phyloP scores from a whole-genome alignment of 2,113 vertebrate genomes.

The Rhabdomys dilectus region DNA sequence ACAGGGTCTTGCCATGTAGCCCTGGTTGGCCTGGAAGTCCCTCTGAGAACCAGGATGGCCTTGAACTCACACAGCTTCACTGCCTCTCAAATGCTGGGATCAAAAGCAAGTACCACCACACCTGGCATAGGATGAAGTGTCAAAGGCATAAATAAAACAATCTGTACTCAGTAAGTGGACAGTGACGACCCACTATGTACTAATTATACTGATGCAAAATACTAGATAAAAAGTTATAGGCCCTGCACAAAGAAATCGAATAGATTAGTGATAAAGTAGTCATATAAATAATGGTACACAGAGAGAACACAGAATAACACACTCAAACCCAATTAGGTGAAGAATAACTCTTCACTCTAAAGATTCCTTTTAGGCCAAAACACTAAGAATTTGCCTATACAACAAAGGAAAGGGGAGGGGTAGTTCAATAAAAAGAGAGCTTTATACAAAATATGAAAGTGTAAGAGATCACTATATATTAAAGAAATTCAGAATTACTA shows the following conservation, averaged over 20 bases:
- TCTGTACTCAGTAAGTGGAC: slow-evolving; percentile 37
- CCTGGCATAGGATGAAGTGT: neutral
- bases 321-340: neutral
- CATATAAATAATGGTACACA: slow-evolving; percentile 4
- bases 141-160: slow-evolving; percentile 38
- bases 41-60: neutral
- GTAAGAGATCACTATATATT: neutral
- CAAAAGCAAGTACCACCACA: neutral
- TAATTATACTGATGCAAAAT: slow-evolving; percentile 27
- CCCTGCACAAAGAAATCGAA: neutral
- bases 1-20: neutral
- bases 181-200: neutral
- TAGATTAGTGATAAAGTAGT: neutral
- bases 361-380: neutral
- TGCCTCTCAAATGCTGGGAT: neutral
- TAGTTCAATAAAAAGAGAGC: neutral
- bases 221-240: slow-evolving; percentile 6
- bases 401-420: neutral
- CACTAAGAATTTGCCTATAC: neutral
- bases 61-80: neutral
- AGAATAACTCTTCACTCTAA: slow-evolving; percentile 37
- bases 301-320: neutral
- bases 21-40: neutral
- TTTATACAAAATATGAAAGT: neutral
- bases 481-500: slow-evolving; percentile 31